Evolutionary conservation across 1,140 invertebrate genomes (phyloP).

Genomic region (Pygmarrhopalites habei): DNA sequence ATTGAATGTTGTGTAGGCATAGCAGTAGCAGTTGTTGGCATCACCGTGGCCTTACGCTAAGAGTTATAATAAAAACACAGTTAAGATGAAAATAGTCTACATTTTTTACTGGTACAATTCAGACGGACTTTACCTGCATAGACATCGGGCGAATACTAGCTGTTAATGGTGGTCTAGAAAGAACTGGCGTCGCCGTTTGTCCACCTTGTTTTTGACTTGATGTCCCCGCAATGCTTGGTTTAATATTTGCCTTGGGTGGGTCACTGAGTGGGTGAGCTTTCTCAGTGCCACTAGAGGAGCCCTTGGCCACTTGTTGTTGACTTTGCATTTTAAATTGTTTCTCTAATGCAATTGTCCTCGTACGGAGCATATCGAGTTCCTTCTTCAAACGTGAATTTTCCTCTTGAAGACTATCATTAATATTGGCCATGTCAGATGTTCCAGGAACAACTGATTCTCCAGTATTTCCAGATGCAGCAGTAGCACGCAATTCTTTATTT

Average conservation of each 20-base stretch:
- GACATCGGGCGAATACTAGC: conserved; percentile 89
- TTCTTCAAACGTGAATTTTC: conserved; percentile 55
- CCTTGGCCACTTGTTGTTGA: conserved; percentile 21
- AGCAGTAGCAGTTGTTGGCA: conserved; percentile 55
- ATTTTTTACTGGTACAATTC: no score
- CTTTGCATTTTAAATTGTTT: conserved; percentile 52
- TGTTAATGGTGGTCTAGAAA: conserved; percentile 43
- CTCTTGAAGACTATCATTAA: conserved; percentile 45
- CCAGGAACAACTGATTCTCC: not conserved
- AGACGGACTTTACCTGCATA: conserved; percentile 14
- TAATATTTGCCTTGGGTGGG: conserved; percentile 84
- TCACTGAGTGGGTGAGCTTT: conserved; percentile 55
- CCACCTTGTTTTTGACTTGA: conserved; percentile 42
- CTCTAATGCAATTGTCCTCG: conserved; percentile 66
- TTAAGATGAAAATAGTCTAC: conserved; percentile 40
- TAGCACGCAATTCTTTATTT: conserved; percentile 57
- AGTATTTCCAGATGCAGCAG: conserved; percentile 41
- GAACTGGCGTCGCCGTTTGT: conserved; percentile 36
- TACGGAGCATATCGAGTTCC: conserved; percentile 65
- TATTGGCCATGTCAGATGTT: conserved; percentile 1
- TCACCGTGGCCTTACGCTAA: conserved; percentile 63
- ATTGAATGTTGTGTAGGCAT: conserved; percentile 46
- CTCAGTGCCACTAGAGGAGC: conserved; percentile 37
- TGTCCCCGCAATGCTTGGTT: conserved; percentile 60
- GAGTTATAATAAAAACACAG: conserved; percentile 40